Evolutionary conservation across 2,113 vertebrate genomes (phyloP).

Genomic region (Salvelinus sp.): DNA sequence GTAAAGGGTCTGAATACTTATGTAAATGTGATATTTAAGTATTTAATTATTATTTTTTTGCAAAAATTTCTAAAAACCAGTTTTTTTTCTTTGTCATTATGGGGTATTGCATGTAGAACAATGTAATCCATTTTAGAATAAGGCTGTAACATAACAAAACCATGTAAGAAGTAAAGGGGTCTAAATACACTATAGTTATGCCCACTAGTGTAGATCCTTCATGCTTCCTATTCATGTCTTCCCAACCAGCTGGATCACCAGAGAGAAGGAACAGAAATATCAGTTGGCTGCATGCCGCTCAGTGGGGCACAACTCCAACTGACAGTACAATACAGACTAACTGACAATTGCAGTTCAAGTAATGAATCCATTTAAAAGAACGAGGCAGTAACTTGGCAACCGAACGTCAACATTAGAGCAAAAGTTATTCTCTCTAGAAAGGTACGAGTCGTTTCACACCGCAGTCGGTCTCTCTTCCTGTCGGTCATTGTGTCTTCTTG

Average conservation of each 20-base stretch:
- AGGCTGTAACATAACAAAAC: too few relatives aligned
- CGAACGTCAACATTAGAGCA: constrained; percentile 18
- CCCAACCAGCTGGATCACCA: constrained; percentile 18
- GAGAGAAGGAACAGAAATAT: constrained; percentile 38
- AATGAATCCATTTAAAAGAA: constrained; percentile 44
- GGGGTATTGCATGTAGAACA: too few relatives aligned
- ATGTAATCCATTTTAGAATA: too few relatives aligned
- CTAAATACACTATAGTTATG: background rate
- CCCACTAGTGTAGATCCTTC: background rate
- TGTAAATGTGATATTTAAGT: too few relatives aligned
- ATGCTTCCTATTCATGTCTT: constrained; percentile 8
- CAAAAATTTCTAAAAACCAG: too few relatives aligned
- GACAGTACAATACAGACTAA: constrained; percentile 40
- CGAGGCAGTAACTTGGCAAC: constrained; percentile 30
- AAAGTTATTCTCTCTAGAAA: background rate
- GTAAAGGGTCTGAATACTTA: too few relatives aligned
- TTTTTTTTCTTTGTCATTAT: too few relatives aligned
- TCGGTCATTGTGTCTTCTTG: constrained; percentile 4
- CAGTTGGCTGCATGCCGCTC: constrained; percentile 24
- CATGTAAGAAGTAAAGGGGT: too few relatives aligned
- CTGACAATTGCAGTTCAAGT: constrained; percentile 25
- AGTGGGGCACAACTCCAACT: constrained; percentile 35
- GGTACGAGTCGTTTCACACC: background rate
- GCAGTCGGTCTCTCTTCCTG: background rate
- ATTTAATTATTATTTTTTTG: too few relatives aligned